Evolutionary conservation across 2,113 vertebrate genomes (phyloP), one percentile per base, ranked within the genome.

Genomic region (Protobothrops flavoviridis): DNA sequence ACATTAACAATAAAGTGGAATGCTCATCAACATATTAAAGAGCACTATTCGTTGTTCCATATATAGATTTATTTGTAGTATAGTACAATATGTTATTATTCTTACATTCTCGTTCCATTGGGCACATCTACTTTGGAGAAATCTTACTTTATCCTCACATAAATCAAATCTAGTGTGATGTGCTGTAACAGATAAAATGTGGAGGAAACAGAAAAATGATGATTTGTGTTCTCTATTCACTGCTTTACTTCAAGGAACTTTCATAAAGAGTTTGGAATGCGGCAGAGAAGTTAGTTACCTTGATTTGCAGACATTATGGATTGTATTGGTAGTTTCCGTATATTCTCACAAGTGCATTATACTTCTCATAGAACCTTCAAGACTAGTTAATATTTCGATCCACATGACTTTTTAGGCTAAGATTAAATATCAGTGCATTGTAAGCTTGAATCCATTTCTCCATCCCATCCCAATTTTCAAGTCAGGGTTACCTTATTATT

Each of bases 301-400:
- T 8, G 43, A 52, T 52, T 64, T 52, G 45, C 52, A 69, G 59
- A 29, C 45, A 50, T 21, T 50, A 4, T 33, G 20, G 15, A 4
- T 81, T 20, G 26, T 39, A 24, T 64, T 53, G 13, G 57, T 69
- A 33, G 43, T n/a, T 43, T 23, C 17, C 3, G 6, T 61, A 39
- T 61, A 20, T 55, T 50, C 3, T 23, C 1, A n/a, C 39, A 48
- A 92, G 61, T 87, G 4, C 15, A 45, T 93, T 87, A n/a, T 91
- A 55, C 20, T 90, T 26, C 91, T 69, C 85, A 43, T 90, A 10
- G 87, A 64, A 53, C 20, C 85, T 91, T 91, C 0, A 93, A 86
- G 64, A 57, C 94, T 91, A 64, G 92, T 59, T 93, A 94, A 86
- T 93, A 90, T 29, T 91, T 89, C 90, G 91, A 92, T 12, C 57